Evolutionary conservation across 1,140 invertebrate genomes (phyloP), one percentile per base, ranked within the genome.

Genomic region (Sinonovacula constricta): DNA sequence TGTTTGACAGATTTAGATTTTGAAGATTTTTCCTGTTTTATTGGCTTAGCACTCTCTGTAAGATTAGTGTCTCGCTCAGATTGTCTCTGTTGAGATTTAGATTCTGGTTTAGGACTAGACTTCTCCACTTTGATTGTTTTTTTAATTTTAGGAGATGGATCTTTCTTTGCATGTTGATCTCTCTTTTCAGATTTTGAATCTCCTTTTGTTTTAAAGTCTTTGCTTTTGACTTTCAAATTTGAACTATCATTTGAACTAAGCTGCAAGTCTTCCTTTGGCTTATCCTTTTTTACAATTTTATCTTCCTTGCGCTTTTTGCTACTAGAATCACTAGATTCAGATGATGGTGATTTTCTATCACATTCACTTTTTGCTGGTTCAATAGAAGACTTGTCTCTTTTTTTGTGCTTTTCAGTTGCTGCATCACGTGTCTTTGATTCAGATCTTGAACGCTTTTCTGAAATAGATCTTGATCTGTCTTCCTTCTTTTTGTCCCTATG

Each of bases 351-450:
- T n/a, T n/a, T n/a, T n/a, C n/a, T n/a, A n/a, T n/a, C n/a, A n/a
- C n/a, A n/a, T n/a, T n/a, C n/a, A n/a, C n/a, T n/a, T n/a, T n/a
- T n/a, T n/a, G n/a, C n/a, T n/a, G n/a, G n/a, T n/a, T 70, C 31
- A 34, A 34, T 10, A 70, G 26, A 59, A 10, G 54, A 53, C 31
- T 59, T 70, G 7, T 59, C 68, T 59, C 31, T 57, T 39, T 22
- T 4, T 59, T 70, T 70, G 5, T 36, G 53, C 36, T 70, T 59
- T 70, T 59, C 68, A 70, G 22, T 70, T 49, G 31, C 60, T 34
- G 45, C 39, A 24, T 36, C 34, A 26, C 45, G 57, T 26, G 18
- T 72, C n/a, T 51, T 53, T 53, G n/a, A n/a, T n/a, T n/a, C n/a
- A n/a, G 26, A n/a, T 22, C 26, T 24, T n/a, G 33, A 62, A 24